Percentiles rank a stretch among this genome's conserved stretches.
These are phyloP conservation scores for Xanthia icteritia DNA, from an alignment of 2,888 invertebrate genomes.

Conservation along the genomic window DNA sequence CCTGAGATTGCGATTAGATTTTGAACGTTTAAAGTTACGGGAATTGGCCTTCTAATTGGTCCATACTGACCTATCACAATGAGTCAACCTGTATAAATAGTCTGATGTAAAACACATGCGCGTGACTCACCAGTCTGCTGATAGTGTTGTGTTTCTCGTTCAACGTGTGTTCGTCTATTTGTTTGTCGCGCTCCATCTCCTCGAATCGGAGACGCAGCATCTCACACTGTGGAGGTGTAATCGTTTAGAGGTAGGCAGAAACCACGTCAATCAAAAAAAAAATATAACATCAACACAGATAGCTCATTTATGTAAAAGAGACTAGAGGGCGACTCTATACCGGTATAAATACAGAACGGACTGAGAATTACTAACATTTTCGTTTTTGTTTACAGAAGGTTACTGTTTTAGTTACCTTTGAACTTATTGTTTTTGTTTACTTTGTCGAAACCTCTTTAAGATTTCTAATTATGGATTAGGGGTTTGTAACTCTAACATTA, in stretches of 20 bases:
- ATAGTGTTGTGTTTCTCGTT: conserved; percentile 87
- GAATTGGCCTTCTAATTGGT: neutral
- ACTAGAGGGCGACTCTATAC: neutral
- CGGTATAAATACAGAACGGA: neutral
- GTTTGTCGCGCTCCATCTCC: conserved; percentile 88
- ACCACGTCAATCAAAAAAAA: neutral
- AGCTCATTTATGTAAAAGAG: too few species aligned
- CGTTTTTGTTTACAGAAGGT: neutral
- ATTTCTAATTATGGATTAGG: too few species aligned
- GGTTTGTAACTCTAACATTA: too few species aligned
- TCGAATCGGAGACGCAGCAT: conserved; percentile 90
- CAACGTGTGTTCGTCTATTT: conserved; percentile 79
- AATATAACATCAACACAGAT: neutral
- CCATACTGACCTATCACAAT: neutral
- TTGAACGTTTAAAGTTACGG: neutral
- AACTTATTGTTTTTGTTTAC: too few species aligned
- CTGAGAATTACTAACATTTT: neutral
- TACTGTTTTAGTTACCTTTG: neutral
- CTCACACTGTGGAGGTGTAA: conserved; percentile 82
- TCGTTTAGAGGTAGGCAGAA: neutral
- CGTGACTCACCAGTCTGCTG: conserved; percentile 83
- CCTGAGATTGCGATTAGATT: neutral
- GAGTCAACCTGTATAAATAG: neutral
- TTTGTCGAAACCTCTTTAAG: too few species aligned
- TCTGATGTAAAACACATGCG: neutral